Evolutionary conservation across 1,140 invertebrate genomes (phyloP).

Genomic region (Drosophila albomicans): DNA sequence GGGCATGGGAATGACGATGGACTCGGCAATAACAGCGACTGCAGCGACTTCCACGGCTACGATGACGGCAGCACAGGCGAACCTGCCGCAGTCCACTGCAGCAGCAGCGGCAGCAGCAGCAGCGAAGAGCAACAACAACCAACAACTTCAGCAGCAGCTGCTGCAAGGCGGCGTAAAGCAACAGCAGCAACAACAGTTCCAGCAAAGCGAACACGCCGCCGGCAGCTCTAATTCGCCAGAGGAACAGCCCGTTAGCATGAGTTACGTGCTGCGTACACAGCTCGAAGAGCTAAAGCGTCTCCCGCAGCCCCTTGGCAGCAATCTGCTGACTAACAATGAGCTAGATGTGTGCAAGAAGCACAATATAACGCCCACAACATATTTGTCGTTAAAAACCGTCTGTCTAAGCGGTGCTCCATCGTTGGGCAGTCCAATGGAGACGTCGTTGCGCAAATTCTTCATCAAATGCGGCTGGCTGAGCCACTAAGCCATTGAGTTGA

Average conservation of each 20-base stretch:
- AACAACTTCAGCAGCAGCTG: conserved; percentile 66
- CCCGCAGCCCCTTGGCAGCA: conserved; percentile 71
- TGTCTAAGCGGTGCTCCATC: conserved; percentile 84
- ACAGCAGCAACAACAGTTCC: conserved; percentile 33
- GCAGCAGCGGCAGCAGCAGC: conserved; percentile 52
- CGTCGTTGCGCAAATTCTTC: conserved; percentile 81
- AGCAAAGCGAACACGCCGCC: conserved; percentile 53
- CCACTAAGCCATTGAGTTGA: conserved; percentile 51
- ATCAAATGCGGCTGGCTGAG: conserved; percentile 84
- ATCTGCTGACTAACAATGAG: conserved; percentile 85
- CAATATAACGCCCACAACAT: conserved; percentile 86
- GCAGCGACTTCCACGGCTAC: conserved; percentile 75
- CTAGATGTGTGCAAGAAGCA: conserved; percentile 86
- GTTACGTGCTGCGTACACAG: conserved; percentile 73
- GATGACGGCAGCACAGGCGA: conserved; percentile 78
- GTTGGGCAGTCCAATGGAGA: conserved; percentile 75
- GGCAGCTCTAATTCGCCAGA: conserved; percentile 38
- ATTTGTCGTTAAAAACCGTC: conserved; percentile 87
- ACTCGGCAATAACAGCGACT: conserved; percentile 62
- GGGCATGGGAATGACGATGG: conserved; percentile 46
- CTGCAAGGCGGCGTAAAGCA: conserved; percentile 35
- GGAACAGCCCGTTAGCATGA: conserved; percentile 51
- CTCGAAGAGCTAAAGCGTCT: conserved; percentile 75
- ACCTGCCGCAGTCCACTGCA: conserved; percentile 57
- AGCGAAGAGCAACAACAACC: conserved; percentile 60